Evolutionary conservation across 2,888 invertebrate species (phyloP), one percentile per base, ranked within the genome.

Genomic region (Leptinotarsa peninsularis): DNA sequence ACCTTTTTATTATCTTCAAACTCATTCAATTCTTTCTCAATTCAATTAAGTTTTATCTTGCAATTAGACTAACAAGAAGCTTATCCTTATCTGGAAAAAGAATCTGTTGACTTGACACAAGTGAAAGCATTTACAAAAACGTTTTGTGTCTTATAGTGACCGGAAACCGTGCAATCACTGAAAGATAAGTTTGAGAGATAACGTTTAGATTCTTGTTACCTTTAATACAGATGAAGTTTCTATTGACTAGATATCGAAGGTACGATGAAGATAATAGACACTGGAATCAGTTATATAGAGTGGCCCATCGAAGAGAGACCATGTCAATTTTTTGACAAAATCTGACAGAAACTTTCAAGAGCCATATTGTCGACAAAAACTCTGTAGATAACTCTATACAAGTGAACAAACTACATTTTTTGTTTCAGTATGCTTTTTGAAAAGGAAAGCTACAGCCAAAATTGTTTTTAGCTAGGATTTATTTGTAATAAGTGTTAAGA

Each of bases 21-120:
- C 21, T 58, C 23, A 58, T 58, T 58, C 23, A 4, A 23, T 58
- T 58, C 23, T 58, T 58, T 58, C 58, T 23, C 23, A 58, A 58
- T 23, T 23, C 23, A 58, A 58, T 58, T 58, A 23, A 14, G 58
- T 21, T 18, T 63, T 63, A 63, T 63, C 63, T 63, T 2, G 63
- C 33, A 63, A 33, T 63, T 33, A 63, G 27, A 33, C 15, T 63
- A 63, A 63, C 63, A 33, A 63, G 63, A 10, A 63, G 63, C 33
- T 33, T n/a, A 63, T 43, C 33, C 7, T 63, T 63, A 63, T 63
- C 63, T 43, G 7, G n/a, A 10, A 33, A 63, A 63, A 1, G 14
- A 43, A 63, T 63, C 63, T 43, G 63, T 63, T 63, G 33, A 63
- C 63, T 63, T 43, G 21, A 58, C n/a, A 58, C 58, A 58, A 58